Evolutionary conservation across 2,888 invertebrate species (phyloP).

Genomic region (Dynastes grantii): DNA sequence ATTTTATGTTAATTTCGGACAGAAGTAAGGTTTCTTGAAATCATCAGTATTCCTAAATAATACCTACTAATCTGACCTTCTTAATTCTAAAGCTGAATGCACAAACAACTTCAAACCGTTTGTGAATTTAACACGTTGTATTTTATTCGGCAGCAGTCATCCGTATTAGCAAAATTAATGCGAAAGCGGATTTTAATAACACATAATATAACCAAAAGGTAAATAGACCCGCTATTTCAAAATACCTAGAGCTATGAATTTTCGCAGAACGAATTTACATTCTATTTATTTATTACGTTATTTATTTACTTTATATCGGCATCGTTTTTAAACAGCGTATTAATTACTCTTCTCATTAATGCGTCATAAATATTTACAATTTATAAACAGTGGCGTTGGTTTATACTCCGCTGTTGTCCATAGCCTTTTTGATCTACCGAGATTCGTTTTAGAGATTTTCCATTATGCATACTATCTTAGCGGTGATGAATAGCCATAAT

Average conservation of each 20-base stretch:
- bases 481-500: conserved; percentile 16
- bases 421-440: neutral
- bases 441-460: neutral
- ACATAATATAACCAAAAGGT: neutral
- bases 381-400: conserved; percentile 21
- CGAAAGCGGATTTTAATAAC: neutral
- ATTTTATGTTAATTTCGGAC: no score
- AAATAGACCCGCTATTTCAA: neutral
- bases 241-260: neutral
- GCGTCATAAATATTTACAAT: conserved; percentile 42
- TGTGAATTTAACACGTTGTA: no score
- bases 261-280: conserved; percentile 1
- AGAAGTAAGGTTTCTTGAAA: no score
- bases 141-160: neutral
- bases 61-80: no score
- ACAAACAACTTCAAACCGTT: no score
- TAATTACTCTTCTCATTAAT: conserved; percentile 33
- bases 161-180: neutral
- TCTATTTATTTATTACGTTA: conserved; percentile 10
- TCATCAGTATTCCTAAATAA: no score
- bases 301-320: conserved; percentile 8
- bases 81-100: no score
- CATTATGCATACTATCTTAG: neutral
- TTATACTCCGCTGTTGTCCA: neutral
- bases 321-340: conserved; percentile 5